These are phyloP conservation scores for Prionchulus punctatus DNA, from an alignment of 2,888 invertebrate species.

Conservation along the genomic window DNA sequence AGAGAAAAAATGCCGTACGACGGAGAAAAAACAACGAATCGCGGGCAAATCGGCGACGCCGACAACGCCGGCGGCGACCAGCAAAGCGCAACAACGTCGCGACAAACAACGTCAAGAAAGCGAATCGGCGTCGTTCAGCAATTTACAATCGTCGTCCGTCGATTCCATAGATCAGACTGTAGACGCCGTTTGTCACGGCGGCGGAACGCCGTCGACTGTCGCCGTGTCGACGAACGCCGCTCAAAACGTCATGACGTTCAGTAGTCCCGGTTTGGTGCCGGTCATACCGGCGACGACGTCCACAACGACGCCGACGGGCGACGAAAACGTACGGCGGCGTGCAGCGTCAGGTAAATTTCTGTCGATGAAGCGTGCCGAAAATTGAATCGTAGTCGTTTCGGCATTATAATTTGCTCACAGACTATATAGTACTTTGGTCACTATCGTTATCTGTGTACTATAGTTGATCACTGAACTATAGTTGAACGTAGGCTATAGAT, in stretches of 20 bases:
- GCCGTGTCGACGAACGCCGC: not conserved
- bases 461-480: too few relatives aligned
- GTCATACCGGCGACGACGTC: not conserved
- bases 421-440: too few relatives aligned
- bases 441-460: too few relatives aligned
- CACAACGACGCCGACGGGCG: too few relatives aligned
- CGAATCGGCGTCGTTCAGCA: not conserved
- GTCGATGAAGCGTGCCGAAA: too few relatives aligned
- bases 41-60: not conserved
- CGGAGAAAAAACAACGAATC: not conserved
- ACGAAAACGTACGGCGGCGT: too few relatives aligned
- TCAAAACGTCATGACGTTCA: not conserved
- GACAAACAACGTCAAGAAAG: not conserved
- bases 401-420: too few relatives aligned
- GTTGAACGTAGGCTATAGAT: too few relatives aligned
- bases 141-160: not conserved
- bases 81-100: not conserved
- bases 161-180: not conserved
- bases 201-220: not conserved
- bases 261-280: slow-evolving; percentile 5
- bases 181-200: not conserved
- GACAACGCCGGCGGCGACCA: not conserved
- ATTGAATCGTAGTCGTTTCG: too few relatives aligned
- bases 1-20: slow-evolving; percentile 10
- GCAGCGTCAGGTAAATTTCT: not conserved